Conservation (phyloP, 2,888 invertebrate genomes). For the Acleris sparsana region DNA sequence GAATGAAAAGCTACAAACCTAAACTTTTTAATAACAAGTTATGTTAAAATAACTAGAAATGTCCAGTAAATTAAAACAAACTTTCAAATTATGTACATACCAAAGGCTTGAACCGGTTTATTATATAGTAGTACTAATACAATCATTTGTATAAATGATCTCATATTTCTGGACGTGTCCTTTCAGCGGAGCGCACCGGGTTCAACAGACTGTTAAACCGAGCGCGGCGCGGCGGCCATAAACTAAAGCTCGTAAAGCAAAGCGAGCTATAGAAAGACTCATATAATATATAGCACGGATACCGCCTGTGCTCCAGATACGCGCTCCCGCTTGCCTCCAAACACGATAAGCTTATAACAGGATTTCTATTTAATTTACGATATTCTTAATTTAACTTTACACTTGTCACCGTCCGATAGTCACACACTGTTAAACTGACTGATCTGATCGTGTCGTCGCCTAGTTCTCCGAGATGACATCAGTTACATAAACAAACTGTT, state of each 20-base stretch:
- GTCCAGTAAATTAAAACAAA: neutral
- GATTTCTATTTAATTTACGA: slow-evolving; percentile 17
- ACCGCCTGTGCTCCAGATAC: slow-evolving; percentile 59
- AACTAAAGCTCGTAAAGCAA: slow-evolving; percentile 56
- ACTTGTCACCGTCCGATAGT: slow-evolving; percentile 40
- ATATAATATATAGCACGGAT: slow-evolving; percentile 47
- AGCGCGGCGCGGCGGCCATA: slow-evolving; percentile 45
- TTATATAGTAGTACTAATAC: slow-evolving; percentile 46
- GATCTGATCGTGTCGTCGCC: too few relatives aligned
- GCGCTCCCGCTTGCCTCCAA: slow-evolving; percentile 56
- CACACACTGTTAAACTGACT: slow-evolving; percentile 34
- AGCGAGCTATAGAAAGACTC: slow-evolving; percentile 54
- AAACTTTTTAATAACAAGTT: neutral
- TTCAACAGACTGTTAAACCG: slow-evolving; percentile 54
- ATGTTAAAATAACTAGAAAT: neutral
- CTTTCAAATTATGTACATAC: slow-evolving; percentile 43
- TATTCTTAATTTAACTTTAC: slow-evolving; percentile 36
- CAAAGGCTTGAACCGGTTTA: slow-evolving; percentile 44
- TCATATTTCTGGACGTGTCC: slow-evolving; percentile 54
- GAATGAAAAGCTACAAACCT: too few relatives aligned
- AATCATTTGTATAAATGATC: slow-evolving; percentile 44
- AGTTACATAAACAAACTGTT: neutral
- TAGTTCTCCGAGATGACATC: neutral
- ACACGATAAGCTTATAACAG: slow-evolving; percentile 60
- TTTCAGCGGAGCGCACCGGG: slow-evolving; percentile 47